Evolutionary conservation across 1,140 invertebrate genomes (phyloP).

Genomic region (Himalopsyche phryganea): DNA sequence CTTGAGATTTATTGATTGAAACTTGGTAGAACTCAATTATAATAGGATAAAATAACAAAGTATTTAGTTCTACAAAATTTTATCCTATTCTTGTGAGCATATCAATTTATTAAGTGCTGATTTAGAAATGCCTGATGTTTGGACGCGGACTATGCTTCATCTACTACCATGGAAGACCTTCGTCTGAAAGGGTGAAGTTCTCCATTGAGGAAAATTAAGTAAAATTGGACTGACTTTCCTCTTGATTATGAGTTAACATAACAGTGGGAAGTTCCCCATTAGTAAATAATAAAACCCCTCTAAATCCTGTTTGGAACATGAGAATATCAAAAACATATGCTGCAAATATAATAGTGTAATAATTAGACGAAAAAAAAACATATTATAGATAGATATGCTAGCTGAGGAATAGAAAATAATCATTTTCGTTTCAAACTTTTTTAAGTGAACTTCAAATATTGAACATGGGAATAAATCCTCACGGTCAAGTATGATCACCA

Average conservation of each 20-base stretch:
- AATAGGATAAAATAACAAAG: no score
- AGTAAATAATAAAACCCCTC: slow-evolving; percentile 48
- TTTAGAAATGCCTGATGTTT: no score
- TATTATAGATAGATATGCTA: slow-evolving; percentile 21
- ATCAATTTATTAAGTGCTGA: no score
- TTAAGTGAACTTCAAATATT: slow-evolving; percentile 5
- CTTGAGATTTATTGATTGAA: no score
- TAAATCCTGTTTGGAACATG: slow-evolving; percentile 50
- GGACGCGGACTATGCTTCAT: neutral
- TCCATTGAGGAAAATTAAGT: slow-evolving; percentile 39
- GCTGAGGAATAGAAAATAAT: neutral
- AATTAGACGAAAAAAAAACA: neutral
- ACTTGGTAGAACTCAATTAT: no score
- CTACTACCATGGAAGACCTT: slow-evolving; percentile 32
- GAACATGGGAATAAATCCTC: slow-evolving; percentile 12
- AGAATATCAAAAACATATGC: slow-evolving; percentile 44
- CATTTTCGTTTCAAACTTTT: slow-evolving; percentile 8
- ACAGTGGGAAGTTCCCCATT: slow-evolving; percentile 41
- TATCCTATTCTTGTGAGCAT: no score
- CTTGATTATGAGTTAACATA: slow-evolving; percentile 40
- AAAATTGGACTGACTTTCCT: slow-evolving; percentile 47
- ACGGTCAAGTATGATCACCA: slow-evolving; percentile 1
- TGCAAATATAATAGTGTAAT: slow-evolving; percentile 44
- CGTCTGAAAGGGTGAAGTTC: slow-evolving; percentile 38
- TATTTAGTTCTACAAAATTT: no score